Base-by-base conservation (phyloP, 2,888 invertebrate species). In the Hypselothyrea guttata region DNA sequence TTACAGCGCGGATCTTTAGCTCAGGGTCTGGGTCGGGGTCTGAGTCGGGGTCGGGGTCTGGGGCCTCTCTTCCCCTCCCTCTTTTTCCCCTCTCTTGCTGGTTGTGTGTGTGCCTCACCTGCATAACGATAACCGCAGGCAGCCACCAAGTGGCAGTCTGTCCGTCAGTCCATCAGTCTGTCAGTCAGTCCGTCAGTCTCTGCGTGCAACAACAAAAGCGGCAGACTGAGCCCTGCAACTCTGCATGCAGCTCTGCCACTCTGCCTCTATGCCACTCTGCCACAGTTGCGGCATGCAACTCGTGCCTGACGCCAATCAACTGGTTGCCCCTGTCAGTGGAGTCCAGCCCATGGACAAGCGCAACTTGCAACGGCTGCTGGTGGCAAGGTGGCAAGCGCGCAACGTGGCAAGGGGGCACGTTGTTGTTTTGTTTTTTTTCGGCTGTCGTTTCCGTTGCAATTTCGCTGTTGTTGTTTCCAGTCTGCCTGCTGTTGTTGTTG, bases 281-380 rank as follows among this genome's bases (percentile, higher is more conserved):
- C 12, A 16, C 15, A 35, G 31, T 31, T 34, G 35, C 22, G 52
- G 69, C 49, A 38, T 56, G 59, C 56, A 67, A 67, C 70, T 70
- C 70, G 70, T 72, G 70, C 70, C 70, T 67, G 70, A 75, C 56
- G 73, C 81, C 78, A 79, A 79, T 82, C 78, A 79, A 79, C 78
- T 79, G 84, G 78, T 79, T 84, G 78, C 82, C 63, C 58, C 18
- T 22, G 55, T 53, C 68, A 38, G 22, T 22, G 22, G 57, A 55
- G 48, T 42, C 56, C 49, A 52, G 49, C 38, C 48, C 5, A 40
- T 49, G 47, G 52, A 41, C 47, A 34, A 4, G 22, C 48, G 42
- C n/a, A n/a, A n/a, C n/a, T 22, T 30, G 52, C 18, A 7, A 12
- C 9, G 12, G 9, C 7, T n/a, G 22, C 1, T 2, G 4, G n/a